Percentiles rank a stretch among this genome's conserved stretches.
Evolutionary conservation across 2,113 vertebrate species (phyloP).

Genomic region (Trematocara zebra): DNA sequence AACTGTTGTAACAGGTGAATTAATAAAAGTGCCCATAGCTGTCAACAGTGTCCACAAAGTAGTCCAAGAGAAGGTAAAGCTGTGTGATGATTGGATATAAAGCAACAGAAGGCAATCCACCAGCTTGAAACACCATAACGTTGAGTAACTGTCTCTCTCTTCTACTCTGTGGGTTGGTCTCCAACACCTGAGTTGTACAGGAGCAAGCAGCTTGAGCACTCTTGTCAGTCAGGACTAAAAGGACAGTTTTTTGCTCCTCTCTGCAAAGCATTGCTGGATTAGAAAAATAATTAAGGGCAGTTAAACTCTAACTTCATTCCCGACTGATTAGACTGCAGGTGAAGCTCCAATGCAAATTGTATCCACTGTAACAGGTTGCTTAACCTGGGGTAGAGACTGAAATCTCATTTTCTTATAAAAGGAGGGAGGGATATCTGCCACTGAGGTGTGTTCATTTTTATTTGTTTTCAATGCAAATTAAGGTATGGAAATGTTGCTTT

Average conservation of each 20-base stretch:
- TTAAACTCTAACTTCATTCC: constrained; percentile 1
- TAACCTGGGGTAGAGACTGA: background rate
- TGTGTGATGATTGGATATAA: constrained; percentile 25
- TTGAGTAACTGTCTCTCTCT: background rate
- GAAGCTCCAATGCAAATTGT: background rate
- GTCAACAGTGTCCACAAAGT: constrained; percentile 9
- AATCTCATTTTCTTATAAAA: background rate
- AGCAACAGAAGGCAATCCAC: constrained; percentile 9
- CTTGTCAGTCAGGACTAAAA: background rate
- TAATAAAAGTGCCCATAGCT: constrained; percentile 46
- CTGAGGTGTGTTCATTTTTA: background rate
- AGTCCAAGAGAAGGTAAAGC: constrained; percentile 29
- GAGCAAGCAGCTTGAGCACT: background rate
- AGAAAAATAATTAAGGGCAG: constrained; percentile 13
- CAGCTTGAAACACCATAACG: background rate
- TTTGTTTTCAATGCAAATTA: background rate
- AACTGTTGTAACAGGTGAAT: constrained; percentile 42
- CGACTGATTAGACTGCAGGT: constrained; percentile 33
- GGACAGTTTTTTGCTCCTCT: constrained; percentile 11
- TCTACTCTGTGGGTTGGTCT: constrained; percentile 16
- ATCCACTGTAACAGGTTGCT: background rate
- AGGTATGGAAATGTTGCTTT: background rate
- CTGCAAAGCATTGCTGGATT: constrained; percentile 35
- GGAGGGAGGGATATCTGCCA: background rate
- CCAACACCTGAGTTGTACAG: constrained; percentile 48